Base-by-base conservation (phyloP, 2,113 vertebrate species). In the Ictidomys tridecemlineatus region DNA sequence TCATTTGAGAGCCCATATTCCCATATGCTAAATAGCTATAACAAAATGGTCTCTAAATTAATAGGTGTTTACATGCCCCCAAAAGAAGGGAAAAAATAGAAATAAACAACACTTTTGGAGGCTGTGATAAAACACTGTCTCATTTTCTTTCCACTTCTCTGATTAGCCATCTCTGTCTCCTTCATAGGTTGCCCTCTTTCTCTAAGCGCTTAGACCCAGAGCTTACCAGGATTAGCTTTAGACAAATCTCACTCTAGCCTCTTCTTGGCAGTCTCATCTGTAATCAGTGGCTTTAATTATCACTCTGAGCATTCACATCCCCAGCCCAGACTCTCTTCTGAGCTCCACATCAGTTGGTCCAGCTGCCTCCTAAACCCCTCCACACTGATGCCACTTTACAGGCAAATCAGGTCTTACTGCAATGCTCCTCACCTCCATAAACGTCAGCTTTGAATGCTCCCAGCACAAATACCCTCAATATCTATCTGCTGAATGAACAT, bases 21-120 rank as follows among this genome's bases (percentile, higher is more conserved):
- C 58, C 51, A 70, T 11, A 74, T 48, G 77, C 34, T 91, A 93
- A 84, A 48, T 24, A 92, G 39, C 53, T 17, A 34, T 28, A 13
- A 72, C 51, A 92, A 96, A 94, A 56, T 1, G n/a, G 26, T 82
- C 34, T 93, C 20, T 58, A 84, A 74, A 85, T 94, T 63, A 72
- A 83, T 26, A 91, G 32, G 30, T n/a, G 16, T 72, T 80, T 13
- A 48, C 72, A n/a, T 80, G 8, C 4, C 70, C 84, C 37, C 2
- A 11, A 85, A 85, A 79, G 34, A 78, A 5, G 0, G 48, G 45
- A 65, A 53, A 84, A 65, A 73, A 48, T 74, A 76, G 11, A 16
- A 13, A 76, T 48, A 8, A 74, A 34, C 0, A 22, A 22, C 20
- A 2, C 4, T 63, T 84, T 24, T 39, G 56, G 12, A 86, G 72